Conservation (phyloP, 37 sponge, comb jelly and placozoan species). For the Spongia lamella region DNA sequence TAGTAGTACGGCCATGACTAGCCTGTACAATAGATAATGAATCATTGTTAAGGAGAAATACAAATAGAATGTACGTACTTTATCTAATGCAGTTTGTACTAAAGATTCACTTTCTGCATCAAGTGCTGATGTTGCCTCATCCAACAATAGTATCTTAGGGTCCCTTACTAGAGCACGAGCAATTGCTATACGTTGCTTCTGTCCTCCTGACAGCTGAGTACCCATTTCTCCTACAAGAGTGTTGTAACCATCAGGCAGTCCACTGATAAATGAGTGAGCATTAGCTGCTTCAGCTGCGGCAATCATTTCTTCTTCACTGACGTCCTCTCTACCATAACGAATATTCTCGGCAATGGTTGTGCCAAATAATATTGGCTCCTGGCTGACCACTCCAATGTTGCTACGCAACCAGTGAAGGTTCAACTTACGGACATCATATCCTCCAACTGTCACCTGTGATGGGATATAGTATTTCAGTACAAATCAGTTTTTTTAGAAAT, state of each 20-base stretch:
- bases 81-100: constrained; percentile 83
- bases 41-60: too few species aligned
- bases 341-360: constrained; percentile 92
- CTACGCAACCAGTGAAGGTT: constrained; percentile 86
- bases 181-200: constrained; percentile 91
- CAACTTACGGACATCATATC: constrained; percentile 61
- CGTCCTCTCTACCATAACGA: constrained; percentile 66
- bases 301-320: constrained; percentile 70
- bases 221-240: constrained; percentile 86
- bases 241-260: constrained; percentile 79
- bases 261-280: constrained; percentile 75
- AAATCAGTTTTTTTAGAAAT: too few species aligned
- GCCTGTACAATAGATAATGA: constrained; percentile 27
- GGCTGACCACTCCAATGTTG: constrained; percentile 90
- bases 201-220: constrained; percentile 88
- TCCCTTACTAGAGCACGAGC: constrained; percentile 84
- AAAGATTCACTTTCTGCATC: constrained; percentile 87
- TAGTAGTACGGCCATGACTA: constrained; percentile 79
- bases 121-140: constrained; percentile 94
- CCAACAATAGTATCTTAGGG: constrained; percentile 85
- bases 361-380: constrained; percentile 90
- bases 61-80: neutral
- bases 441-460: constrained; percentile 59
- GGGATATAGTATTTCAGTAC: too few species aligned
- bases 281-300: constrained; percentile 77